These are phyloP conservation scores for Taphrorychus bicolor DNA, from an alignment of 2,888 invertebrate species.

Conservation along the genomic window DNA sequence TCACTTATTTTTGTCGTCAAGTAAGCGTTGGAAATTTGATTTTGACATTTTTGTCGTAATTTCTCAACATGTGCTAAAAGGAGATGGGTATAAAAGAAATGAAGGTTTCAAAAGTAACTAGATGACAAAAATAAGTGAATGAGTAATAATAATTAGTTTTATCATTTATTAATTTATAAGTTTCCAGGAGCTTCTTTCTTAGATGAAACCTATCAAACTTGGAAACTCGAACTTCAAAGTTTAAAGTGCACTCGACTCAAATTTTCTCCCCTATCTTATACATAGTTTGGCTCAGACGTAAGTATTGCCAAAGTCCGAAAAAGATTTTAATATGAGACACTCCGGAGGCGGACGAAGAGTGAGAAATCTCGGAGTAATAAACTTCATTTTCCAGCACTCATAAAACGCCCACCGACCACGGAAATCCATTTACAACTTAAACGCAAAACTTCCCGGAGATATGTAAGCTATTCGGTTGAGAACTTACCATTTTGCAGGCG, in stretches of 20 bases:
- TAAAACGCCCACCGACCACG: not conserved
- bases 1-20: too few species aligned
- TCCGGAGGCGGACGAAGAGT: not conserved
- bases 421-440: constrained; percentile 3
- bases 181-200: too few species aligned
- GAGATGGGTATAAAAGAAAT: too few species aligned
- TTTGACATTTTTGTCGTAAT: too few species aligned
- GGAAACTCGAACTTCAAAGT: not conserved
- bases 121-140: too few species aligned
- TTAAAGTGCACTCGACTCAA: not conserved
- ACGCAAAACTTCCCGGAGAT: constrained; percentile 3
- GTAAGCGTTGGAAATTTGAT: too few species aligned
- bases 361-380: not conserved
- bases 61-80: too few species aligned
- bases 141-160: too few species aligned
- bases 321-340: not conserved
- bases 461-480: constrained; percentile 3
- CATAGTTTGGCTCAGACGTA: not conserved
- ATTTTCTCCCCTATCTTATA: not conserved
- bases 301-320: not conserved
- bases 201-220: not conserved
- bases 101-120: too few species aligned
- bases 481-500: constrained; percentile 3
- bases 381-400: not conserved
- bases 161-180: too few species aligned